Percentiles rank a stretch among this genome's conserved stretches.
phyloP scores from a whole-genome alignment of 2,888 invertebrate species.

The Dryomyza anilis region DNA sequence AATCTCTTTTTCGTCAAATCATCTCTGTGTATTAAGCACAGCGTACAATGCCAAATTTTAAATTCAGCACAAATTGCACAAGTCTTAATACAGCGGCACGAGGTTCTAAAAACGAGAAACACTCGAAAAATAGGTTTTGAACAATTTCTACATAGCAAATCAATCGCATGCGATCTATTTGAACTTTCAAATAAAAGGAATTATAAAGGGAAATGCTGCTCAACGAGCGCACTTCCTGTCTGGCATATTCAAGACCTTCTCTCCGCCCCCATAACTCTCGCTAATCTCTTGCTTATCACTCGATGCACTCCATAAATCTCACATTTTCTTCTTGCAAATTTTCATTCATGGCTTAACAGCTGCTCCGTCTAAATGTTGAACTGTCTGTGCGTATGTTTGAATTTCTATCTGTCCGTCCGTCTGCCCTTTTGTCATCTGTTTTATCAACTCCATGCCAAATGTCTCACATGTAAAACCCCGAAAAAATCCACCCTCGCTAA shows the following conservation, averaged over 20 bases:
- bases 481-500: background rate
- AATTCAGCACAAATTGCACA: background rate
- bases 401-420: background rate
- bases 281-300: conserved; percentile 17
- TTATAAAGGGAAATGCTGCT: background rate
- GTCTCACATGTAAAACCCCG: too few relatives aligned
- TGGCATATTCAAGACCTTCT: background rate
- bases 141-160: background rate
- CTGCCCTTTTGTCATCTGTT: background rate
- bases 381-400: background rate
- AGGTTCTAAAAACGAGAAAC: background rate
- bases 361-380: background rate
- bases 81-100: background rate
- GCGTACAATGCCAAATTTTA: background rate
- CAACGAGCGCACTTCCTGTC: background rate
- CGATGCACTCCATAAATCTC: conserved; percentile 16
- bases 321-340: background rate
- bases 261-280: background rate
- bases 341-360: conserved; percentile 11
- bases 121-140: too few relatives aligned
- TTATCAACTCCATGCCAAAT: background rate
- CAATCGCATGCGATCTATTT: background rate
- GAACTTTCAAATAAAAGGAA: background rate
- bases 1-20: too few relatives aligned
- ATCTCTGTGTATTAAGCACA: too few relatives aligned